A percentile compares a stretch with the other conserved stretches of the same genome.
Conservation (phyloP, 2,797 vertebrate species). For the Fistularia commersonii region DNA sequence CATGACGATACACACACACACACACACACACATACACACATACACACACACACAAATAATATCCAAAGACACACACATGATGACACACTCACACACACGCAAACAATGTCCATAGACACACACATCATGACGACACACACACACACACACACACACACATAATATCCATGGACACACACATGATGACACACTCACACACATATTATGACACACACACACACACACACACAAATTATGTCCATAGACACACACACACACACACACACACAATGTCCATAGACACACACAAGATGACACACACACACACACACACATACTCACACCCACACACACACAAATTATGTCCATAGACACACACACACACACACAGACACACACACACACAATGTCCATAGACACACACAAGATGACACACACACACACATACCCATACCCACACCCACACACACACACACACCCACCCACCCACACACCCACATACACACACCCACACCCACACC, state of each 20-base stretch:
- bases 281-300: not conserved
- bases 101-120: slow-evolving; percentile 83
- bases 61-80: no score
- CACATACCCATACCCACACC: not conserved
- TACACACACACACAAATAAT: not conserved
- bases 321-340: not conserved
- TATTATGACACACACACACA: not conserved
- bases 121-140: not conserved
- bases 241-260: not conserved
- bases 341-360: not conserved
- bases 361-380: not conserved
- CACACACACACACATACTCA: not conserved
- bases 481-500: not conserved
- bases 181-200: no score
- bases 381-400: slow-evolving; percentile 85
- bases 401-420: not conserved
- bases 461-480: not conserved
- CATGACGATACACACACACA: not conserved
- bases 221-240: no score
- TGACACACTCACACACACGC: not conserved
- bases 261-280: no score
- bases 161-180: no score
- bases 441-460: not conserved
- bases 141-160: not conserved
- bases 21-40: not conserved